Evolutionary conservation across 2,888 invertebrate species (phyloP).

Genomic region (Leucoptera coffeella): DNA sequence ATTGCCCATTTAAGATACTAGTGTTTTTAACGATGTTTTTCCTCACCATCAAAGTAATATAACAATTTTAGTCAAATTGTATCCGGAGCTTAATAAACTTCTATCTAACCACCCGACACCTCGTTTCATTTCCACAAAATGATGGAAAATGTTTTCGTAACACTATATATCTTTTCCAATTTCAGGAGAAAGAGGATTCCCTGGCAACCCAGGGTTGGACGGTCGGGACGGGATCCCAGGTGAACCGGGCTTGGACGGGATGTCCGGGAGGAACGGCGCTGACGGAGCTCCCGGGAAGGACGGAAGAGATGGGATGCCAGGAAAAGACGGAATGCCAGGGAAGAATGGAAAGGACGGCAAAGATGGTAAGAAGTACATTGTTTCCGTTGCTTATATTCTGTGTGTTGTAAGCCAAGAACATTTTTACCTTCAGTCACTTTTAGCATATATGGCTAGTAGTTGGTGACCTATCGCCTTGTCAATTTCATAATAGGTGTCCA

Average conservation of each 20-base stretch:
- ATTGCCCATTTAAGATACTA: too few species aligned
- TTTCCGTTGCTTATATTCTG: too few species aligned
- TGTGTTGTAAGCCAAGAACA: too few species aligned
- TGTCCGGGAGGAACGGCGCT: constrained; percentile 78
- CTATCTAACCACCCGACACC: too few species aligned
- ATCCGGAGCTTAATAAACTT: too few species aligned
- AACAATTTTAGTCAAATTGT: too few species aligned
- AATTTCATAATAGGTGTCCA: too few species aligned
- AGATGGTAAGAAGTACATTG: constrained; percentile 18
- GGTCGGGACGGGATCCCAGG: constrained; percentile 88
- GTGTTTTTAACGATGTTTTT: too few species aligned
- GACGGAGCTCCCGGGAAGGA: constrained; percentile 74
- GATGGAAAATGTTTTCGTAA: neutral
- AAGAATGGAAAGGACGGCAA: constrained; percentile 47
- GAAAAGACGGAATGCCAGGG: constrained; percentile 65
- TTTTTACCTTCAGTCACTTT: too few species aligned
- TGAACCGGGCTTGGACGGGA: constrained; percentile 83
- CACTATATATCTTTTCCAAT: neutral
- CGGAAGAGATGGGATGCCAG: constrained; percentile 64
- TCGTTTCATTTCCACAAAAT: neutral
- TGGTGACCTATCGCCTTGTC: too few species aligned
- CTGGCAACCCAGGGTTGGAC: constrained; percentile 70
- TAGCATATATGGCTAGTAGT: too few species aligned
- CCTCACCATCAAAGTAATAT: too few species aligned
- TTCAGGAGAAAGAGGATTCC: constrained; percentile 62